A percentile compares a stretch with the other conserved stretches of the same genome.
Evolutionary conservation across 2,888 invertebrate species (phyloP).

Genomic region (Taphrorychus bicolor): DNA sequence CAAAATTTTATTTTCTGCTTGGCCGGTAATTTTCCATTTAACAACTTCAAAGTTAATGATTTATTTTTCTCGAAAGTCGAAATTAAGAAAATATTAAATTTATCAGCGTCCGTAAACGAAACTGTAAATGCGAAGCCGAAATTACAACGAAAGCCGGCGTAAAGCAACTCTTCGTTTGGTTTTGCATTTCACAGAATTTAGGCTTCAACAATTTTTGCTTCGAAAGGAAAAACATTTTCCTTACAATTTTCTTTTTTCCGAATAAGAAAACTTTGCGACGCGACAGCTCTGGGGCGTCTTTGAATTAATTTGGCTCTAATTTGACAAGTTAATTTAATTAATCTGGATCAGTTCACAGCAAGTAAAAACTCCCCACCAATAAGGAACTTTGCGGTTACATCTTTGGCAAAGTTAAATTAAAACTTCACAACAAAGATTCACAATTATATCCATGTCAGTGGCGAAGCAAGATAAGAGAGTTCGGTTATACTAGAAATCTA

Average conservation of each 20-base stretch:
- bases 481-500: no score
- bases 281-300: not conserved
- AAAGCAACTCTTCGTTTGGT: no score
- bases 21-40: slow-evolving; percentile 49
- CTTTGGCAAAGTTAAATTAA: not conserved
- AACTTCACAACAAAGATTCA: no score
- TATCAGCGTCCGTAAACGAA: not conserved
- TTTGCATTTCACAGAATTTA: not conserved
- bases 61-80: slow-evolving; percentile 29
- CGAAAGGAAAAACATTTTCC: no score
- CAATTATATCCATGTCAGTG: no score
- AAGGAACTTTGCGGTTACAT: not conserved
- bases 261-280: no score
- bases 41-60: slow-evolving; percentile 38
- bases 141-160: no score
- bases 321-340: not conserved
- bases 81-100: not conserved
- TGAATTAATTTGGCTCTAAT: not conserved
- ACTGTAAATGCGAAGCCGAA: not conserved
- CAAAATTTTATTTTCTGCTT: slow-evolving; percentile 51
- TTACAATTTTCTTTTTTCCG: no score
- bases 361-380: not conserved
- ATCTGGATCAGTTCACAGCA: not conserved
- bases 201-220: no score
- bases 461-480: no score